phyloP scores from a whole-genome alignment of 35 echinoderm and acorn worm species.

The Lytechinus variegatus region DNA sequence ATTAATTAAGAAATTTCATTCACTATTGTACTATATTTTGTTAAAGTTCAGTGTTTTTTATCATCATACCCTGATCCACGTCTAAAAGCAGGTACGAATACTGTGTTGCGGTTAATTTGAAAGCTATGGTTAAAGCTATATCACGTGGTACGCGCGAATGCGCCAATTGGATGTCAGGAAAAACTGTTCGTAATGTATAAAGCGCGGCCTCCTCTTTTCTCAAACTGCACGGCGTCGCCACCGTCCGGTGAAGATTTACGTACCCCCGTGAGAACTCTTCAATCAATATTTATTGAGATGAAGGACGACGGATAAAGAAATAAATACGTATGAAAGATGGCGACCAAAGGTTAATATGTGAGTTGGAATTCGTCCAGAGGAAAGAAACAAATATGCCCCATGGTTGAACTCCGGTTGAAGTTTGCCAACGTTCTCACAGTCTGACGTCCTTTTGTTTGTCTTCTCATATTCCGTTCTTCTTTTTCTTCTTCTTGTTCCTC shows the following conservation, averaged over 20 bases:
- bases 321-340: slow-evolving; percentile 28
- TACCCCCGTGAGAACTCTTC: background rate
- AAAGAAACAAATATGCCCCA: slow-evolving; percentile 34
- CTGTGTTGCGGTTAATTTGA: background rate
- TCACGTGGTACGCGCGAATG: background rate
- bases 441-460: background rate
- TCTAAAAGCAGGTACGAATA: background rate
- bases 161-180: background rate
- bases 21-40: too few relatives aligned
- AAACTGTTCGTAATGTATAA: background rate
- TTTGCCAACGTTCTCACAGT: slow-evolving; percentile 17
- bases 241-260: background rate
- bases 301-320: slow-evolving; percentile 35
- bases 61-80: too few relatives aligned
- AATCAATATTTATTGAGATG: slow-evolving; percentile 46
- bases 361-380: slow-evolving; percentile 38
- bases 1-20: too few relatives aligned
- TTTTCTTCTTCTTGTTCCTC: background rate
- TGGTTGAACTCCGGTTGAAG: slow-evolving; percentile 21
- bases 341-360: slow-evolving; percentile 45
- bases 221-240: background rate
- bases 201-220: background rate
- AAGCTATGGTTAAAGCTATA: background rate
- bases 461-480: background rate
- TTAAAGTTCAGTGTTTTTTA: too few relatives aligned